These are phyloP conservation scores for Drosophila rhopaloa DNA, from an alignment of 1,140 invertebrate species.

Conservation along the genomic window DNA sequence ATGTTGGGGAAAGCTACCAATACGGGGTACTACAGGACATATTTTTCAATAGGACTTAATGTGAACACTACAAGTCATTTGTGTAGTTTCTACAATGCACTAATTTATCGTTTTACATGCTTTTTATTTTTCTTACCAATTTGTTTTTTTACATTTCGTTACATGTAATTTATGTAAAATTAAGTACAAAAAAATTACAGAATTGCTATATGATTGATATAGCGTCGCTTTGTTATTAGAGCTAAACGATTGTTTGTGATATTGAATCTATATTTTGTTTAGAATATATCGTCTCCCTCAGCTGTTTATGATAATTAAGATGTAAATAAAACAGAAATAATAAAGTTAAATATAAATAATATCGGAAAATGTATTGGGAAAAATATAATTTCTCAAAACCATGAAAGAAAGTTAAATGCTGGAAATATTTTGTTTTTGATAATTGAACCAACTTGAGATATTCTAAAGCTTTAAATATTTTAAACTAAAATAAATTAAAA, in stretches of 20 bases:
- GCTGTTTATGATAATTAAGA: conserved; percentile 69
- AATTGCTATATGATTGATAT: conserved; percentile 69
- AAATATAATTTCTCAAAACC: conserved; percentile 14
- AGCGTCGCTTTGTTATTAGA: conserved; percentile 78
- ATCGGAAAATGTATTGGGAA: conserved; percentile 41
- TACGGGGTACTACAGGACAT: conserved; percentile 34
- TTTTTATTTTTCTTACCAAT: conserved; percentile 72
- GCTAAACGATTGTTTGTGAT: conserved; percentile 72
- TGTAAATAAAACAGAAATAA: conserved; percentile 69
- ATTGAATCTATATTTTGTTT: conserved; percentile 50
- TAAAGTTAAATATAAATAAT: conserved; percentile 56
- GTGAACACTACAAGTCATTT: conserved; percentile 59
- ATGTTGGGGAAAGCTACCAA: conserved; percentile 16
- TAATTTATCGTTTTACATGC: conserved; percentile 62
- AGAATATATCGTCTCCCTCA: conserved; percentile 75
- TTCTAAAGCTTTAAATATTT: no score
- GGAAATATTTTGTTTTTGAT: no score
- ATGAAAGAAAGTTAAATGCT: conserved; percentile 32
- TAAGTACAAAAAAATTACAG: conserved; percentile 80
- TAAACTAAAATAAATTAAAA: no score
- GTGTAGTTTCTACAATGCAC: conserved; percentile 66
- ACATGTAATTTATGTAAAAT: conserved; percentile 83
- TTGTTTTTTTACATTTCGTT: conserved; percentile 75
- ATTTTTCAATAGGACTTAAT: not conserved
- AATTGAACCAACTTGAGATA: no score